Evolutionary conservation across 2,797 vertebrate species (phyloP).

Genomic region (Trematomus bernacchii): DNA sequence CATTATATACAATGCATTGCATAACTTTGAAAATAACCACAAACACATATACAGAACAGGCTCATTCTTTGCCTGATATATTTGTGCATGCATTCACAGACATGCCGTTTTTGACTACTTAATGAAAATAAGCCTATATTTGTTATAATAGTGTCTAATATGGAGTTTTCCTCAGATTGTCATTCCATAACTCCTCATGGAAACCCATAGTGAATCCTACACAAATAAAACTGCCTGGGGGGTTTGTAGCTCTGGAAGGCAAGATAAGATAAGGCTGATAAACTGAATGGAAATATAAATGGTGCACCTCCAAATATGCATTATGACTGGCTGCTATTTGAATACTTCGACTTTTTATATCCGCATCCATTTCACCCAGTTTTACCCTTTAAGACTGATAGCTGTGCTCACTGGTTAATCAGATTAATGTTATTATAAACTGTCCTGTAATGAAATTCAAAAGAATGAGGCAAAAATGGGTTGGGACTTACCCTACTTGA

Average conservation of each 20-base stretch:
- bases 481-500: too few species aligned
- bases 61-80: neutral
- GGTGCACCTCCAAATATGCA: neutral
- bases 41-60: neutral
- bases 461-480: neutral
- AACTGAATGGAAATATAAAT: neutral
- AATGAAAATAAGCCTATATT: neutral
- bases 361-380: neutral
- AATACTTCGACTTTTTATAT: neutral
- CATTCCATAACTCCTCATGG: constrained; percentile 8
- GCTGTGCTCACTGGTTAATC: neutral
- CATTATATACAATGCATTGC: neutral
- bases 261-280: neutral
- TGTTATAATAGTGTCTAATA: too few species aligned
- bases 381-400: neutral
- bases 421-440: neutral
- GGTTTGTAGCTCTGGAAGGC: too few species aligned
- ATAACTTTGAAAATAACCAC: neutral
- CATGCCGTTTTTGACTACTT: neutral
- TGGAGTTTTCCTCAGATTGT: neutral
- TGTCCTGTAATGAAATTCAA: neutral
- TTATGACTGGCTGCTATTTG: neutral
- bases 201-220: neutral
- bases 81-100: neutral
- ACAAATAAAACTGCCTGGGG: neutral